Evolutionary conservation across 2,888 invertebrate species (phyloP).

Genomic region (Eristalinus sepulchralis): DNA sequence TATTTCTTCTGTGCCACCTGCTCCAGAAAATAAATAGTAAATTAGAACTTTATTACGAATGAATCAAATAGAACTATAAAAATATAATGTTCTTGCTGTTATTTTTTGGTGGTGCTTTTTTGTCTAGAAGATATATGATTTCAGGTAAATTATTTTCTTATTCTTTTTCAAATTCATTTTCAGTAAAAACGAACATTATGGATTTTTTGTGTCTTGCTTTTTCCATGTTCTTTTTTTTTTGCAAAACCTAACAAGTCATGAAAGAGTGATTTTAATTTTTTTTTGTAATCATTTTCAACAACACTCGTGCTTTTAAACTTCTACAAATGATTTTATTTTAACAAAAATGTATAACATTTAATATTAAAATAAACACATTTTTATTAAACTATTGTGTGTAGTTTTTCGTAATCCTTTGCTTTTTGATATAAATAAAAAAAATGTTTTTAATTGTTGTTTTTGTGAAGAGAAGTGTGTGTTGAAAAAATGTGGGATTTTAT

Average conservation of each 20-base stretch:
- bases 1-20: constrained; percentile 29
- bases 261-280: neutral
- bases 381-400: constrained; percentile 14
- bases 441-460: neutral
- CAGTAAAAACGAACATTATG: neutral
- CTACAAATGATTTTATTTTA: constrained; percentile 8
- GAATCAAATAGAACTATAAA: constrained; percentile 23
- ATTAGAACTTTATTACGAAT: constrained; percentile 9
- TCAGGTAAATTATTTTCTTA: neutral
- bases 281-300: constrained; percentile 24
- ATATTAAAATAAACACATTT: constrained; percentile 20
- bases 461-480: constrained; percentile 26
- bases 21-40: constrained; percentile 1
- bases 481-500: neutral
- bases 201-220: neutral
- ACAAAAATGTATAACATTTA: constrained; percentile 32
- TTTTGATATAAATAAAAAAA: constrained; percentile 30
- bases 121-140: neutral
- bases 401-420: constrained; percentile 11
- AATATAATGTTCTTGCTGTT: constrained; percentile 32
- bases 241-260: constrained; percentile 28
- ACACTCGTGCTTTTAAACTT: constrained; percentile 36
- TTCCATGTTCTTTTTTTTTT: constrained; percentile 8
- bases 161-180: neutral
- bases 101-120: constrained; percentile 24